Evolutionary conservation across 2,888 invertebrate genomes (phyloP), one percentile per base, ranked within the genome.

Genomic region (Stenolophus ochropezus): DNA sequence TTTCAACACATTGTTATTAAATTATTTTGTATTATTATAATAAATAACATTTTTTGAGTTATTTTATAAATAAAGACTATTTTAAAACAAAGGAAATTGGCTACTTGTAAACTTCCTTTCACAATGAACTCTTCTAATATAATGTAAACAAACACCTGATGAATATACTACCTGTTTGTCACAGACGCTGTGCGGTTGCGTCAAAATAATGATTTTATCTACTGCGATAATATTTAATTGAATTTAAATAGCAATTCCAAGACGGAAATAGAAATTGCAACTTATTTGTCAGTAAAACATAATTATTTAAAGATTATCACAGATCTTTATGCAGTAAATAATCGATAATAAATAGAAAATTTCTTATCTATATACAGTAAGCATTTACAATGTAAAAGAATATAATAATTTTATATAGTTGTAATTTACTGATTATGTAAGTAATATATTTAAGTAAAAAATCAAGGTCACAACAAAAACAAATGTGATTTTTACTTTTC

Each of bases 111-210:
- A 51, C n/a, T 49, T 49, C 16, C 16, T 14, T 14, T 16, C 16
- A 51, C 16, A 69, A 69, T 69, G 65, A 69, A 69, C 65, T 69
- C n/a, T 33, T 69, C 65, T 69, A 33, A n/a, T 49, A 49, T n/a
- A 73, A 73, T 49, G 73, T 73, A 73, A 73, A 73, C 73, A 73
- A 42, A 69, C 73, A 75, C 53, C 75, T 75, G 75, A 53, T 73
- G 73, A 16, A 27, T 74, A 74, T 23, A 25, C 75, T 47, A 75
- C 75, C 27, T 75, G 53, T 75, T 53, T 75, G 27, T 14, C 51
- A 27, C 18, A 16, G 0, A 3, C 16, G 75, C 14, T 23, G 1
- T 75, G 75, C 23, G 53, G 3, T 14, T 75, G 75, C 75, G 75
- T 33, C 6, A 25, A 6, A 25, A n/a, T 75, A 75, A 75, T 27